Conservation (phyloP, 2,113 vertebrate species). For the Patagioenas fasciata region DNA sequence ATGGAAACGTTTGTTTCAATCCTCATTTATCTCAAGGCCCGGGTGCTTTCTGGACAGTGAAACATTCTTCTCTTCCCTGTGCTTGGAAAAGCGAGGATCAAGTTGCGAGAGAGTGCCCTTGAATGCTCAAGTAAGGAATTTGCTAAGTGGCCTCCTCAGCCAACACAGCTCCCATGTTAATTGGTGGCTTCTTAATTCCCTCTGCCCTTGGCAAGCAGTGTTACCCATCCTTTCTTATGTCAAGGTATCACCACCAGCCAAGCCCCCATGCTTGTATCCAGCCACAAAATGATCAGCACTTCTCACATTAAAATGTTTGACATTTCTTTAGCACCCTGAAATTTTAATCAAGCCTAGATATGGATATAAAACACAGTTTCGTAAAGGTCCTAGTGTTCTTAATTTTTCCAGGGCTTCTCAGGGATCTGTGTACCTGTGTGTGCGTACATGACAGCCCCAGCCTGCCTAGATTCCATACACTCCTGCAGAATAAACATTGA, state of each 20-base stretch:
- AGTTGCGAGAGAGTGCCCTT: constrained; percentile 65
- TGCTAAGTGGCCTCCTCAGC: constrained; percentile 62
- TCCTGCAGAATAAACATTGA: not conserved
- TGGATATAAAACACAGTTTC: not conserved
- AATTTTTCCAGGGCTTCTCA: not conserved
- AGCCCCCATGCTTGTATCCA: accelerated
- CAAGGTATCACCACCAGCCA: not conserved
- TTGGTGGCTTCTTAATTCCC: not conserved
- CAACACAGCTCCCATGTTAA: constrained; percentile 25
- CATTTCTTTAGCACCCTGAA: not conserved
- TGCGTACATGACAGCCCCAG: not conserved
- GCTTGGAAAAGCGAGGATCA: constrained; percentile 65
- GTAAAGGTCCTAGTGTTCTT: not conserved
- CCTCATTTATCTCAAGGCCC: constrained; percentile 67
- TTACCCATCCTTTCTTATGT: not conserved
- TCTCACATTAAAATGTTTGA: not conserved
- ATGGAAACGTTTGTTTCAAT: constrained; percentile 68
- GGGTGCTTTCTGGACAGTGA: constrained; percentile 63
- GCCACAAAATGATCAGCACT: not conserved
- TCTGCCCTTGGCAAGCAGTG: not conserved
- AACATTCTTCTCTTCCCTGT: constrained; percentile 63
- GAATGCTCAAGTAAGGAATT: constrained; percentile 70
- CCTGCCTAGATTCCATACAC: not conserved
- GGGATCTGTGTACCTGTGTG: not conserved
- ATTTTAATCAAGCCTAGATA: not conserved